Conservation (phyloP, 2,888 invertebrate genomes). For the Lochmaea capreae region DNA sequence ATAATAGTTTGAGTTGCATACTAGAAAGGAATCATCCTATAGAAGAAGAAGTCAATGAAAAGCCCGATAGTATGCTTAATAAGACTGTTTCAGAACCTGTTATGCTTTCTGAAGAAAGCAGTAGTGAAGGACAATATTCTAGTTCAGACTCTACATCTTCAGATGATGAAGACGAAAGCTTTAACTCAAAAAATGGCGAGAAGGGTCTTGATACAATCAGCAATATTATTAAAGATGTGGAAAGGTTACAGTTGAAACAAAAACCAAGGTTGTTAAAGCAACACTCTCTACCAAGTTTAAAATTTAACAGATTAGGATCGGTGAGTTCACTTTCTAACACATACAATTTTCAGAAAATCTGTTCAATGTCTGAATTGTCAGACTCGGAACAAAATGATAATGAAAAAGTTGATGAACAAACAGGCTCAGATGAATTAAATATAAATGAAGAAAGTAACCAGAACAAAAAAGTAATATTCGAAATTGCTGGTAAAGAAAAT, state of each 20-base stretch:
- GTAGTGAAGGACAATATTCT: conserved; percentile 44
- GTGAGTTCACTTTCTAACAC: conserved; percentile 40
- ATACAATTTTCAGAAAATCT: neutral
- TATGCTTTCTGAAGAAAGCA: conserved; percentile 40
- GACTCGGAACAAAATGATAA: conserved; percentile 5
- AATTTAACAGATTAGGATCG: conserved; percentile 46
- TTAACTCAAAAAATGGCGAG: conserved; percentile 45
- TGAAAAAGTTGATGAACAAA: neutral
- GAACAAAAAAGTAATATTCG: conserved; percentile 11
- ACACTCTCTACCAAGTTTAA: conserved; percentile 51
- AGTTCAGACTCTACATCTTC: conserved; percentile 52
- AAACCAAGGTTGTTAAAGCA: conserved; percentile 51
- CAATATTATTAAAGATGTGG: conserved; percentile 70
- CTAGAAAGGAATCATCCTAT: conserved; percentile 67
- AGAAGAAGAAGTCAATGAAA: conserved; percentile 61
- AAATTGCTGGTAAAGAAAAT: conserved; percentile 9
- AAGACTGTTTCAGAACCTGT: conserved; percentile 53
- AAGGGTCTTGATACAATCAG: conserved; percentile 69
- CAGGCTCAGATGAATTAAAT: neutral
- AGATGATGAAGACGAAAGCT: conserved; percentile 62
- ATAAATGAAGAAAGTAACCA: neutral
- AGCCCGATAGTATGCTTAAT: conserved; percentile 42
- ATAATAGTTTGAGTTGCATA: conserved; percentile 71
- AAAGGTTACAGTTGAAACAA: conserved; percentile 50
- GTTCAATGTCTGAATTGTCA: neutral